A percentile compares a stretch with the other conserved stretches of the same genome.
Conservation (phyloP, 2,113 vertebrate species). For the Sceloporus tristichus region DNA sequence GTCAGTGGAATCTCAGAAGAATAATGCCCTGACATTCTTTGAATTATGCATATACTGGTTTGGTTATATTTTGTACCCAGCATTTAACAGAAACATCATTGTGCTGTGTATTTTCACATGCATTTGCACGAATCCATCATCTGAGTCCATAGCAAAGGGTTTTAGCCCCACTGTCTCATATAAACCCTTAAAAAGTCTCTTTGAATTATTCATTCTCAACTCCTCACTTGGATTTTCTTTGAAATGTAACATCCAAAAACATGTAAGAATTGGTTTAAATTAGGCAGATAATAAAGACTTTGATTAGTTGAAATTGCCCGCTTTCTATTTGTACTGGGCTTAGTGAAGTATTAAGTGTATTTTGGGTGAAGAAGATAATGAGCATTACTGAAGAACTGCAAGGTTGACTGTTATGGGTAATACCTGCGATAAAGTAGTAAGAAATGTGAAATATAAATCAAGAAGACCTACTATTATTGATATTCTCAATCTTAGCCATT, state of each 20-base stretch:
- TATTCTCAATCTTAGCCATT: background rate
- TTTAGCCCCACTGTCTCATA: background rate
- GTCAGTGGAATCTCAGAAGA: background rate
- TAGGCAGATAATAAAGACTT: conserved; percentile 20
- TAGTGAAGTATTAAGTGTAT: conserved; percentile 7
- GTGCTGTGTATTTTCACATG: no score
- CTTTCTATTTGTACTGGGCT: background rate
- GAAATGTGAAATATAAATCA: background rate
- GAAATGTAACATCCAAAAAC: background rate
- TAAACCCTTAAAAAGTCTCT: background rate
- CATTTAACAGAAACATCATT: background rate
- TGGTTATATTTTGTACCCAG: background rate
- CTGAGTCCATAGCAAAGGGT: background rate
- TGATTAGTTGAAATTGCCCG: conserved; percentile 15
- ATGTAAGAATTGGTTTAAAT: conserved; percentile 18
- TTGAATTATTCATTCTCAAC: conserved; percentile 1
- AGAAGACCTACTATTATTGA: background rate
- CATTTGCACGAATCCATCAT: background rate
- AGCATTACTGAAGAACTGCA: background rate
- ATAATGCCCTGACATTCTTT: background rate
- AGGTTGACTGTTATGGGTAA: background rate
- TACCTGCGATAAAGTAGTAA: background rate
- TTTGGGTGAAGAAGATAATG: conserved; percentile 5
- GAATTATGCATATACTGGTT: background rate
- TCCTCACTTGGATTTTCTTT: background rate